phyloP scores from a whole-genome alignment of 2,888 invertebrate species.

The Liopterus haemorrhoidalis region DNA sequence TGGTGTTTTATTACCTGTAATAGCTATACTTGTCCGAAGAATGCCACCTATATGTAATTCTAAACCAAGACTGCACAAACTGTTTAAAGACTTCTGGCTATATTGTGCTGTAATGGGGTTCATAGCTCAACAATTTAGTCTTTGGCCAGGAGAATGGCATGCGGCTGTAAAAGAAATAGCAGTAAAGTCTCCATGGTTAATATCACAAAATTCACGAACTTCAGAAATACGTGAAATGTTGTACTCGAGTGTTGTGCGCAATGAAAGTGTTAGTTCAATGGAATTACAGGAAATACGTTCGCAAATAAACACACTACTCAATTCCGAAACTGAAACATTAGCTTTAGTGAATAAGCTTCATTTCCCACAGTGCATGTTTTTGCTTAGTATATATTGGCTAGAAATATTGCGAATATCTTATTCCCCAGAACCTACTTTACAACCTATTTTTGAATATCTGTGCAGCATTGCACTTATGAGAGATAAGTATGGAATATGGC shows the following conservation, averaged over 20 bases:
- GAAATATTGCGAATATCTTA: constrained; percentile 86
- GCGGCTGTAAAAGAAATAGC: constrained; percentile 97
- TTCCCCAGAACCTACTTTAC: constrained; percentile 78
- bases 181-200: constrained; percentile 90
- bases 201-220: constrained; percentile 85
- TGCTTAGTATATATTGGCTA: constrained; percentile 93
- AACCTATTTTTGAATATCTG: constrained; percentile 88
- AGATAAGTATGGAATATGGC: constrained; percentile 94
- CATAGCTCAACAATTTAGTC: constrained; percentile 73
- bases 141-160: constrained; percentile 97
- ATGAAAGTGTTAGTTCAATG: constrained; percentile 84
- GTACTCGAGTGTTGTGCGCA: constrained; percentile 93
- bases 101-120: constrained; percentile 99
- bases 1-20: constrained; percentile 96
- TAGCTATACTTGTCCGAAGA: constrained; percentile 80
- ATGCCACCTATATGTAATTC: constrained; percentile 88
- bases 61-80: constrained; percentile 83
- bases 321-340: constrained; percentile 55
- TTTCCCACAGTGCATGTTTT: constrained; percentile 94
- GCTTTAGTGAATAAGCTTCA: constrained; percentile 75
- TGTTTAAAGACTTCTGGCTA: constrained; percentile 99
- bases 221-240: constrained; percentile 95
- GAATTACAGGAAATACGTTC: constrained; percentile 86
- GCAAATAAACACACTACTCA: constrained; percentile 79
- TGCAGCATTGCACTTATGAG: constrained; percentile 87